Conservation (phyloP, 2,888 invertebrate genomes). For the Acheta domesticus region DNA sequence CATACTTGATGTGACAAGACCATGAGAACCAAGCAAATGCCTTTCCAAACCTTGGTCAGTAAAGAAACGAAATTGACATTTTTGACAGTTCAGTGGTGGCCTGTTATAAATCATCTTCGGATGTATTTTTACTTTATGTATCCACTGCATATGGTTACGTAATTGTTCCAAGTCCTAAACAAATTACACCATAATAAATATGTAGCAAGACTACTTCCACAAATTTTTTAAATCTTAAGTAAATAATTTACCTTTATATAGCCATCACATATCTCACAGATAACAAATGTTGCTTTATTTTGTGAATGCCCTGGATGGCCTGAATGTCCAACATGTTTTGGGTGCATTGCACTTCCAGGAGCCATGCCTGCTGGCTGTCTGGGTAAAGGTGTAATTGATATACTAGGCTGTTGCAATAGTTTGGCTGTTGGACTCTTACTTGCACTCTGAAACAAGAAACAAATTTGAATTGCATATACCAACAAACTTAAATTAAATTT, state of each 20-base stretch:
- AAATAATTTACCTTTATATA: constrained; percentile 68
- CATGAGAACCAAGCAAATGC: constrained; percentile 90
- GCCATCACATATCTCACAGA: constrained; percentile 96
- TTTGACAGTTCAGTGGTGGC: constrained; percentile 92
- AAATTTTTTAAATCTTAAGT: too few relatives aligned
- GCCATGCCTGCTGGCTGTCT: constrained; percentile 56
- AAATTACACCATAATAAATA: constrained; percentile 18
- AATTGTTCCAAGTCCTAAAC: constrained; percentile 79
- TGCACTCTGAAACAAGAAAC: constrained; percentile 33
- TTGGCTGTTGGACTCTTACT: constrained; percentile 46
- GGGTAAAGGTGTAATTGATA: constrained; percentile 85
- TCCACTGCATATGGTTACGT: constrained; percentile 96
- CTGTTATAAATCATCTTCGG: constrained; percentile 94
- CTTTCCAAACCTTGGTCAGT: constrained; percentile 90
- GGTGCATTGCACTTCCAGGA: constrained; percentile 46
- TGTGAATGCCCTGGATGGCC: constrained; percentile 44
- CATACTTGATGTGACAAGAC: constrained; percentile 92
- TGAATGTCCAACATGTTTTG: constrained; percentile 39
- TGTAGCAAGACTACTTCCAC: background rate
- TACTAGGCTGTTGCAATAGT: constrained; percentile 73
- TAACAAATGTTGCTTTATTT: constrained; percentile 79
- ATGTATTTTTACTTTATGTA: constrained; percentile 94
- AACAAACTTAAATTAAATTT: constrained; percentile 12
- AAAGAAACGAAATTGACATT: constrained; percentile 94
- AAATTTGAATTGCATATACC: background rate